These are phyloP conservation scores for Andricus grossulariae DNA, from an alignment of 1,140 invertebrate genomes.

Conservation along the genomic window DNA sequence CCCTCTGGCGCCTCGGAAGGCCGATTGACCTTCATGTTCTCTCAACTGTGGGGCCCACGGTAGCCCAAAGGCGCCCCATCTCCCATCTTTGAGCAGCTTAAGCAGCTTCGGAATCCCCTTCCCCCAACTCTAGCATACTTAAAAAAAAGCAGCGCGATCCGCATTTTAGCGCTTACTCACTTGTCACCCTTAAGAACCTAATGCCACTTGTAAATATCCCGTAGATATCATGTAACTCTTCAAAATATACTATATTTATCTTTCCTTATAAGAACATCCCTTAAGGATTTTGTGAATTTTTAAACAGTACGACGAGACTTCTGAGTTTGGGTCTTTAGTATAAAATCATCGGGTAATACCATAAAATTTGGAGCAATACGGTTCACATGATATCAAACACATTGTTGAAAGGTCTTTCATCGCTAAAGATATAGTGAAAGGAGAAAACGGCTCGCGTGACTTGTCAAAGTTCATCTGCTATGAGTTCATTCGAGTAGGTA, in stretches of 20 bases:
- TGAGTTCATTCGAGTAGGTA: conserved; percentile 37
- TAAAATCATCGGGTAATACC: too few relatives aligned
- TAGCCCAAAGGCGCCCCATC: conserved; percentile 45
- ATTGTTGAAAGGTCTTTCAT: background rate
- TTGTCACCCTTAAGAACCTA: too few relatives aligned
- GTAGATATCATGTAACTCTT: too few relatives aligned
- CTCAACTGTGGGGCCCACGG: conserved; percentile 52
- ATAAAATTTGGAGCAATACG: too few relatives aligned
- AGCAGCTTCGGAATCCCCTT: conserved; percentile 44
- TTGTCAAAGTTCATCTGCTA: conserved; percentile 14
- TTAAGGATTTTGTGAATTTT: too few relatives aligned
- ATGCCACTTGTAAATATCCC: too few relatives aligned
- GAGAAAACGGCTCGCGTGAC: conserved; percentile 8
- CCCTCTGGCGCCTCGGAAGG: conserved; percentile 50
- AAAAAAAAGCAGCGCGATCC: background rate
- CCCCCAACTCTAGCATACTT: conserved; percentile 41
- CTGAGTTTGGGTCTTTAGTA: too few relatives aligned
- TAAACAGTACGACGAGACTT: too few relatives aligned
- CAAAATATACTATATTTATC: too few relatives aligned
- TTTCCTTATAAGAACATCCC: too few relatives aligned
- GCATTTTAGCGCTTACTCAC: too few relatives aligned
- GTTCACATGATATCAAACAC: background rate
- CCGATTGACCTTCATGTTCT: conserved; percentile 66
- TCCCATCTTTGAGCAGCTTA: conserved; percentile 55
- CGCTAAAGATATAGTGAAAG: background rate